Base-by-base conservation (phyloP, 2,888 invertebrate genomes). In the Lasioglossum vierecki region DNA sequence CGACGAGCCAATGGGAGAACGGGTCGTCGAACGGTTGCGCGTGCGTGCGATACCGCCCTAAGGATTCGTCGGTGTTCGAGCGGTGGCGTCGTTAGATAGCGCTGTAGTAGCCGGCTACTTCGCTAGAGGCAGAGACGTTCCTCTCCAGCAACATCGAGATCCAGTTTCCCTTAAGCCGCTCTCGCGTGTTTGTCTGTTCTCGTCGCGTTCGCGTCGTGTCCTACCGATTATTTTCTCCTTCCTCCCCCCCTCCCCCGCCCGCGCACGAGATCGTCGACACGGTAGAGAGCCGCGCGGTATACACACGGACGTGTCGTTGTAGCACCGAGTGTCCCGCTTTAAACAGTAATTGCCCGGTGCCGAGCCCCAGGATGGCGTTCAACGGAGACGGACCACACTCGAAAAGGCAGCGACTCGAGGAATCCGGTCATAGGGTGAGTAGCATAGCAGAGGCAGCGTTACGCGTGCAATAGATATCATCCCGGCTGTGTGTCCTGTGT, bases 311-410 rank as follows among this genome's bases (percentile, higher is more conserved):
- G 88, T 87, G 85, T 88, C 80, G 88, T 85, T 76, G 81, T 79
- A 83, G 81, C 86, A 84, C 73, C 77, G 84, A 84, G 91, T 88
- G 89, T n/a, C 71, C 75, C 76, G 77, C 76, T 80, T 57, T 78
- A 76, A 83, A 83, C 84, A 80, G 66, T 82, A 79, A 66, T 77
- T 85, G 87, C 76, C 83, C 87, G 88, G 89, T 89, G 88, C 71
- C 74, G 83, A 81, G 80, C 60, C 77, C 82, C 88, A 92, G 92
- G 91, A 95, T 95, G 95, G 95, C 95, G 92, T 95, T 95, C 94
- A 95, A 95, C 94, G 95, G 95, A 87, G 95, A 95, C 92, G 95
- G 95, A 87, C 95, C 95, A 85, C 95, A 95, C 91, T 95, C 95
- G 76, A 95, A 95, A 92, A 94, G 95, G 91, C 95, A 95, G 88